Evolutionary conservation across 2,797 vertebrate species (phyloP).

Genomic region (Falco peregrinus): DNA sequence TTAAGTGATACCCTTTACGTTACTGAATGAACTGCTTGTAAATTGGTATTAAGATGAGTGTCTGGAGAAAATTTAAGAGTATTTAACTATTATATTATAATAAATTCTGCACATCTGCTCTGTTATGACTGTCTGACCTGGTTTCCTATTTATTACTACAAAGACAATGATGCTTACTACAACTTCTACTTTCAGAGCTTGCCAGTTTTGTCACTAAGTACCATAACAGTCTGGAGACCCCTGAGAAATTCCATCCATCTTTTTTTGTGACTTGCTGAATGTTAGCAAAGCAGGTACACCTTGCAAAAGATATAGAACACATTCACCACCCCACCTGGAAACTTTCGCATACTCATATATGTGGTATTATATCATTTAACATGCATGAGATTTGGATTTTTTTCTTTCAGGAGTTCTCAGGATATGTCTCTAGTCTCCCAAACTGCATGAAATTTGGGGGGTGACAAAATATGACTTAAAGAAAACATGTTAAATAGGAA

Average conservation of each 20-base stretch:
- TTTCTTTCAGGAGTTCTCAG: neutral
- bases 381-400: neutral
- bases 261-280: neutral
- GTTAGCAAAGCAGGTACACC: accelerated
- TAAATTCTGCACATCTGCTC: neutral
- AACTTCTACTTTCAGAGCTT: neutral
- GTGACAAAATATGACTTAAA: neutral
- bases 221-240: neutral
- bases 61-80: neutral
- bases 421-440: neutral
- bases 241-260: neutral
- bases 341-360: neutral
- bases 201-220: neutral
- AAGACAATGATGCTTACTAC: neutral
- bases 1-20: neutral
- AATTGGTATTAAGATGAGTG: neutral
- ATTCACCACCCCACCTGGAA: accelerated
- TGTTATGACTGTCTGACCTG: neutral
- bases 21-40: neutral
- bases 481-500: neutral
- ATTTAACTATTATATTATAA: neutral
- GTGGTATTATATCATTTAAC: neutral
- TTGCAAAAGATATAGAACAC: neutral
- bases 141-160: neutral
- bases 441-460: neutral